A percentile compares a stretch with the other conserved stretches of the same genome.
phyloP scores from a whole-genome alignment of 2,113 vertebrate species.

The Rhabdomys dilectus region DNA sequence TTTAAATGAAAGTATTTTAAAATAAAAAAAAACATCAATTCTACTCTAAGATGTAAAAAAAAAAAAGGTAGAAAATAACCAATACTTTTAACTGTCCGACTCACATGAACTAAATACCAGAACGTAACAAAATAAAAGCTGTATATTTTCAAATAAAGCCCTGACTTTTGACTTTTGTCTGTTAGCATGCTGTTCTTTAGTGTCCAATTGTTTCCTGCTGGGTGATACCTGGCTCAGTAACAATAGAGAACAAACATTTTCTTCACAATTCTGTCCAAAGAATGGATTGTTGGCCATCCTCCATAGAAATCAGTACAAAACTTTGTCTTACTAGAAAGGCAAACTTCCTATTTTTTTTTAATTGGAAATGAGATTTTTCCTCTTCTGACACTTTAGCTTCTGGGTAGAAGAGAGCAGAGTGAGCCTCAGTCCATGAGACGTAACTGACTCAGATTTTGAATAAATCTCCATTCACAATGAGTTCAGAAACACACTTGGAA shows the following conservation, averaged over 20 bases:
- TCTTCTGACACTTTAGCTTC: slow-evolving; percentile 52
- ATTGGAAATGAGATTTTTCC: slow-evolving; percentile 36
- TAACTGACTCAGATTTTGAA: slow-evolving; percentile 72
- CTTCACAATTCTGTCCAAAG: background rate
- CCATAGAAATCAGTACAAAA: background rate
- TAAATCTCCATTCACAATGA: slow-evolving; percentile 77
- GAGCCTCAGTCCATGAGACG: slow-evolving; percentile 41
- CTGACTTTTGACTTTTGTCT: background rate
- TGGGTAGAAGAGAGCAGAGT: slow-evolving; percentile 58
- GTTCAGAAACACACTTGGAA: background rate
- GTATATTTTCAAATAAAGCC: background rate
- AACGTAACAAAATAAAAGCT: background rate
- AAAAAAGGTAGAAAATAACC: background rate
- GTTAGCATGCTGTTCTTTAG: background rate
- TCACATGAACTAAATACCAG: background rate
- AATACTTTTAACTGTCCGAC: background rate
- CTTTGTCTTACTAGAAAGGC: background rate
- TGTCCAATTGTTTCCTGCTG: background rate
- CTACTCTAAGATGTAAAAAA: background rate
- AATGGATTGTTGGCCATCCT: background rate
- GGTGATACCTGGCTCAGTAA: background rate
- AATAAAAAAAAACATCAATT: background rate
- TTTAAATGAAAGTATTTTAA: background rate
- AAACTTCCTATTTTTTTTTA: slow-evolving; percentile 37
- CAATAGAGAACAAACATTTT: background rate